phyloP scores from a whole-genome alignment of 2,113 vertebrate genomes.

The Cygnus buccinator region DNA sequence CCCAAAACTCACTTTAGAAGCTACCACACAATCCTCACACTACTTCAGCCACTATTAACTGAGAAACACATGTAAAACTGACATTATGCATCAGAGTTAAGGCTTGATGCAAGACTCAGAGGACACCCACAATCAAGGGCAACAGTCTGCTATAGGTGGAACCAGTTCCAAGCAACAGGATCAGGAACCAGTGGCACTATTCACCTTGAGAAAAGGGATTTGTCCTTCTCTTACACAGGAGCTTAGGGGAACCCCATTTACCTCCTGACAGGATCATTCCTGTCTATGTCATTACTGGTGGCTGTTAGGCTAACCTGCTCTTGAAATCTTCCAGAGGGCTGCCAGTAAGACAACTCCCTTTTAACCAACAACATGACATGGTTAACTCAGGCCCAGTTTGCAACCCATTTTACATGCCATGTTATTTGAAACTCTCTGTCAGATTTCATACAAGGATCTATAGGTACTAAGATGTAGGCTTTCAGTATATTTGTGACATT shows the following conservation, averaged over 20 bases:
- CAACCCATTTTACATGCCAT: no score
- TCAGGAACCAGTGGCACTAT: neutral
- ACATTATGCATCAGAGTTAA: neutral
- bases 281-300: neutral
- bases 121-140: neutral
- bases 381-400: neutral
- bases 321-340: neutral
- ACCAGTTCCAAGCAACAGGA: neutral
- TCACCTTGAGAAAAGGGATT: neutral
- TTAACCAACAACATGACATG: neutral
- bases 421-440: neutral
- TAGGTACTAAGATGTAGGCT: neutral
- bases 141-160: neutral
- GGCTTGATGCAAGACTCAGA: neutral
- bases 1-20: neutral
- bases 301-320: neutral
- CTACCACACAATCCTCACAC: neutral
- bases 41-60: neutral
- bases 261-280: neutral
- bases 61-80: neutral
- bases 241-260: neutral
- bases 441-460: neutral
- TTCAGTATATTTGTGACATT: neutral
- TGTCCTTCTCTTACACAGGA: no score
- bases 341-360: neutral